phyloP scores from a whole-genome alignment of 2,888 invertebrate genomes.

The Tipula helvola region DNA sequence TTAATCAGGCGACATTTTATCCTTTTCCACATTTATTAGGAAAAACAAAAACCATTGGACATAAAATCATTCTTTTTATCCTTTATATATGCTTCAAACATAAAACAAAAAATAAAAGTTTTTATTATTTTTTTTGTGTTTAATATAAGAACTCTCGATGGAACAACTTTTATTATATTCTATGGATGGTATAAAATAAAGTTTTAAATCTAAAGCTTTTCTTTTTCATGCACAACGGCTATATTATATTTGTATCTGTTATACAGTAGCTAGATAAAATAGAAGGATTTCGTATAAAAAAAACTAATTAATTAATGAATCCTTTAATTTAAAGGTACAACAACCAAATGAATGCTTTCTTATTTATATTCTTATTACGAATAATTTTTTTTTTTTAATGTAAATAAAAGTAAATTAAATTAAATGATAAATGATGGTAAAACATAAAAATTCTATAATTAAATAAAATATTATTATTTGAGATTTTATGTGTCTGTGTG shows the following conservation, averaged over 20 bases:
- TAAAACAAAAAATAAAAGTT: not conserved
- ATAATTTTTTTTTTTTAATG: not conserved
- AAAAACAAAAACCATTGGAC: not conserved
- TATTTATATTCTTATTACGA: not conserved
- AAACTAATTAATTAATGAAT: not conserved
- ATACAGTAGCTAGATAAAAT: not conserved
- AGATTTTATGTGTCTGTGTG: not conserved
- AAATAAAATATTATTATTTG: slow-evolving; percentile 4
- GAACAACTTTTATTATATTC: not conserved
- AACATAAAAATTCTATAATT: not conserved
- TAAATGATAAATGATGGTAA: not conserved
- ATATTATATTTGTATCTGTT: not conserved
- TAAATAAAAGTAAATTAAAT: not conserved
- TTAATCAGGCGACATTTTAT: not conserved
- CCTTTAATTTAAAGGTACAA: not conserved
- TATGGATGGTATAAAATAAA: not conserved
- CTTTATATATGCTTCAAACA: not conserved
- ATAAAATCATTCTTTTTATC: not conserved
- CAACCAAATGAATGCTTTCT: not conserved
- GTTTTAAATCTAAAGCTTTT: not conserved
- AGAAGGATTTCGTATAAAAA: not conserved
- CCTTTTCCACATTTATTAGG: not conserved
- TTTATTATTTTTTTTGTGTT: not conserved
- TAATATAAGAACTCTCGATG: not conserved
- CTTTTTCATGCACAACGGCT: not conserved